Percentiles rank a stretch among this genome's conserved stretches.
phyloP scores from a whole-genome alignment of 2,888 invertebrate genomes.

The Gymnosoma rotundatum region DNA sequence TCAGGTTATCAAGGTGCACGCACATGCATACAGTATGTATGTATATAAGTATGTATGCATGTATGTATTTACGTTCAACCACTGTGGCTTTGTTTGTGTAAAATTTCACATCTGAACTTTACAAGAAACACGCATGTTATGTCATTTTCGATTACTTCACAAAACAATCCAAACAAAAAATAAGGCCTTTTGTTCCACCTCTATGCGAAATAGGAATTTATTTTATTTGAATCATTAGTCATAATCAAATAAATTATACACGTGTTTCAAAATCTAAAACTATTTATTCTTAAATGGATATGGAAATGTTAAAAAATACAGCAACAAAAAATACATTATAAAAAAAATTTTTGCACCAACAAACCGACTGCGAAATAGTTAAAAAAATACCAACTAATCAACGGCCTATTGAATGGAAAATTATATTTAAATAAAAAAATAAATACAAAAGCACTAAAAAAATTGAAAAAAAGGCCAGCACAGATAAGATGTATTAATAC shows the following conservation, averaged over 20 bases:
- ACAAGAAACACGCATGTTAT: slow-evolving; percentile 65
- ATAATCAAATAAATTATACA: slow-evolving; percentile 66
- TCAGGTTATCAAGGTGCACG: slow-evolving; percentile 3
- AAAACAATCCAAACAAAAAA: not conserved
- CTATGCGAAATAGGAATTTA: slow-evolving; percentile 56
- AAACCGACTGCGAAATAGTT: slow-evolving; percentile 14
- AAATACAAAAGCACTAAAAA: slow-evolving; percentile 16
- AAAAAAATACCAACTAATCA: slow-evolving; percentile 64
- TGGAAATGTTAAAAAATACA: slow-evolving; percentile 5
- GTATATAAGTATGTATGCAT: not conserved
- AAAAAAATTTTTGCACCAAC: slow-evolving; percentile 17
- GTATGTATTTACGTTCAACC: too few species aligned
- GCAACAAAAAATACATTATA: slow-evolving; percentile 13
- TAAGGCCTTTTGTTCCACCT: slow-evolving; percentile 36
- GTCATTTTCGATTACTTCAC: slow-evolving; percentile 64
- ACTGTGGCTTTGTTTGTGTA: not conserved
- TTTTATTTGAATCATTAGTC: slow-evolving; percentile 66
- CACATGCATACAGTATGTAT: not conserved
- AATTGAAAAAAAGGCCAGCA: slow-evolving; percentile 51
- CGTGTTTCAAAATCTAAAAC: slow-evolving; percentile 64
- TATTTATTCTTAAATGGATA: slow-evolving; percentile 56
- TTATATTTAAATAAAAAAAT: slow-evolving; percentile 23
- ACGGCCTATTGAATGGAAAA: slow-evolving; percentile 68
- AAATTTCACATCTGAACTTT: slow-evolving; percentile 46
- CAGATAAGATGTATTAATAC: slow-evolving; percentile 69